Conservation (phyloP, 2,888 invertebrate species). For the Thera obeliscata region DNA sequence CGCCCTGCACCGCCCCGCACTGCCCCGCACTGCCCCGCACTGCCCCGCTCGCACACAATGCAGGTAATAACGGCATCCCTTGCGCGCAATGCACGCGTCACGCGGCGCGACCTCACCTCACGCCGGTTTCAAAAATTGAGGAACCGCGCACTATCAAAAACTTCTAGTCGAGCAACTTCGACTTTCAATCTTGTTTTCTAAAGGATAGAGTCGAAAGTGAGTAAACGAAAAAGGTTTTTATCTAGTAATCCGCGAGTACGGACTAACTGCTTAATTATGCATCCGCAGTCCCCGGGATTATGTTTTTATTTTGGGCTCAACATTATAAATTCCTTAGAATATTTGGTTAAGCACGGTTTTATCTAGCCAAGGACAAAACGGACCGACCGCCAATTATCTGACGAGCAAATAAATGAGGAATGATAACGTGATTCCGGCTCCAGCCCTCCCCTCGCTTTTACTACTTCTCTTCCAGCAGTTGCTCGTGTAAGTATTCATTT, state of each 20-base stretch:
- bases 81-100: neutral
- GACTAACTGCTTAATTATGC: conserved; percentile 75
- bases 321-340: conserved; percentile 70
- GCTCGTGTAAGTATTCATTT: too few relatives aligned
- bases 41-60: conserved; percentile 30
- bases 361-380: conserved; percentile 42
- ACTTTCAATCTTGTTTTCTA: conserved; percentile 13
- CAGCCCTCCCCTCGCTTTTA: too few relatives aligned
- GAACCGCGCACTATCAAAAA: conserved; percentile 36
- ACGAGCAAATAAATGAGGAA: conserved; percentile 14
- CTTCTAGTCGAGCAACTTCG: neutral
- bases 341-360: conserved; percentile 62
- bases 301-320: conserved; percentile 70
- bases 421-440: neutral
- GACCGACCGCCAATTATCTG: conserved; percentile 21
- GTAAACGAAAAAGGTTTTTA: conserved; percentile 34
- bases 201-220: conserved; percentile 10
- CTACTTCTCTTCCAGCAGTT: neutral
- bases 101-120: conserved; percentile 18
- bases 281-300: conserved; percentile 60
- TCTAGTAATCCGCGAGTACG: conserved; percentile 60
- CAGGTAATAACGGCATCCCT: conserved; percentile 2
- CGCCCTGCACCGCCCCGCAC: too few relatives aligned
- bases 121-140: conserved; percentile 32
- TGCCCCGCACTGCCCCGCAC: too few relatives aligned